Evolutionary conservation across 2,888 invertebrate genomes (phyloP), one percentile per base, ranked within the genome.

Genomic region (Metellina segmentata): DNA sequence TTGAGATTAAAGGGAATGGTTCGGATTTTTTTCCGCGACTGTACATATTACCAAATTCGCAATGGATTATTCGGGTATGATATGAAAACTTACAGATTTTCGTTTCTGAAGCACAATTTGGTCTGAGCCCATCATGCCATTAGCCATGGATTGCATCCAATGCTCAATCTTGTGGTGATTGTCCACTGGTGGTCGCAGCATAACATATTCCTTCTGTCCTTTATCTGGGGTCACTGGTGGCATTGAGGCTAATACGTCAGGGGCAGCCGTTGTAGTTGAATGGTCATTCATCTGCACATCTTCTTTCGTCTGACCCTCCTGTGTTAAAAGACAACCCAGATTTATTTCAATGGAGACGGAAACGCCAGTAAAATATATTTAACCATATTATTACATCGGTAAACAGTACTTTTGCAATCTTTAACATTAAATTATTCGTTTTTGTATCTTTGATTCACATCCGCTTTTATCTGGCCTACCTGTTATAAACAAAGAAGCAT

Each of bases 141-240:
- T 79, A 2, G 52, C 72, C 81, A 87, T 87, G 16, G 70, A 34
- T 71, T 87, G 52, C 81, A 87, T 87, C 69, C 52, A 81, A 4
- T 87, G 79, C n/a, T 87, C 87, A 6, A 81, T 53, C 53, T 81
- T 87, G 7, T 71, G 69, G 34, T 87, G 79, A 53, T 87, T 87
- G n/a, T 87, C 87, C 0, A 53, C 51, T 2, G 87, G 87, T 19
- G 87, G 87, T 20, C 87, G 71, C 51, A 87, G 87, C 87, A 87
- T 87, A n/a, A 79, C 87, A 7, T 81, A 87, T 79, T 87, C 87
- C 34, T 87, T 87, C 34, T 87, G 87, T 16, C 87, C 87, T 87
- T 87, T 79, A 6, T 81, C 71, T 9, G 81, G 87, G 6, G 71
- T 51, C 9, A 72, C 87, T 48, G 87, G 87, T 19, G 87, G 87